phyloP scores from a whole-genome alignment of 2,113 vertebrate species.

The Trinectes maculatus region DNA sequence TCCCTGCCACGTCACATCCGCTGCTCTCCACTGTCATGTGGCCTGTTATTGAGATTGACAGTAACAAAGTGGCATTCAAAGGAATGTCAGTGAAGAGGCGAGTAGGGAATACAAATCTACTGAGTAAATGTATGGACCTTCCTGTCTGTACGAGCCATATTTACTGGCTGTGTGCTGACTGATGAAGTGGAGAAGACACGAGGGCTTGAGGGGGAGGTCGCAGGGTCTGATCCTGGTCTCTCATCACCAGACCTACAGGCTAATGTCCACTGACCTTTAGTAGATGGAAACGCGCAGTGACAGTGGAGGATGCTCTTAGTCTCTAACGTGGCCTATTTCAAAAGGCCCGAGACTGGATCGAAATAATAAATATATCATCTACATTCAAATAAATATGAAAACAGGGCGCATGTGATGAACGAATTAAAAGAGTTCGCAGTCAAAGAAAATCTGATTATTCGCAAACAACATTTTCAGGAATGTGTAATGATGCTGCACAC shows the following conservation, averaged over 20 bases:
- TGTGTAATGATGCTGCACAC: background rate
- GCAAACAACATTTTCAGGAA: background rate
- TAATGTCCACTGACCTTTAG: slow-evolving; percentile 80
- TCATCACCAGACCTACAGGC: slow-evolving; percentile 65
- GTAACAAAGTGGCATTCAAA: background rate
- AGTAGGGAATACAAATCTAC: background rate
- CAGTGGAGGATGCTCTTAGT: slow-evolving; percentile 54
- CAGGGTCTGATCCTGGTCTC: slow-evolving; percentile 36
- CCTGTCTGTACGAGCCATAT: slow-evolving; percentile 2
- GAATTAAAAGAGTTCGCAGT: background rate
- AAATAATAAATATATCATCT: background rate
- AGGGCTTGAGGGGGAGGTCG: slow-evolving; percentile 12
- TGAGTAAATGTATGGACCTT: background rate
- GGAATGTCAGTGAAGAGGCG: background rate
- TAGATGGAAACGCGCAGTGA: slow-evolving; percentile 75
- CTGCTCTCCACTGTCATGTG: background rate
- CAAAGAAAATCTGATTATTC: background rate
- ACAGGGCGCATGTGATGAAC: background rate
- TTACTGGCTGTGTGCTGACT: slow-evolving; percentile 29
- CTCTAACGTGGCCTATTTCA: slow-evolving; percentile 32
- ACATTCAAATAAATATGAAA: background rate
- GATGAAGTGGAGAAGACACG: slow-evolving; percentile 55
- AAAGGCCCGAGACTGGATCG: slow-evolving; percentile 7
- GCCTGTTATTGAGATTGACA: background rate
- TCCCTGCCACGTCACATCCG: background rate